These are phyloP conservation scores for Pitangus sulphuratus DNA, from an alignment of 2,797 vertebrate genomes.

Conservation along the genomic window DNA sequence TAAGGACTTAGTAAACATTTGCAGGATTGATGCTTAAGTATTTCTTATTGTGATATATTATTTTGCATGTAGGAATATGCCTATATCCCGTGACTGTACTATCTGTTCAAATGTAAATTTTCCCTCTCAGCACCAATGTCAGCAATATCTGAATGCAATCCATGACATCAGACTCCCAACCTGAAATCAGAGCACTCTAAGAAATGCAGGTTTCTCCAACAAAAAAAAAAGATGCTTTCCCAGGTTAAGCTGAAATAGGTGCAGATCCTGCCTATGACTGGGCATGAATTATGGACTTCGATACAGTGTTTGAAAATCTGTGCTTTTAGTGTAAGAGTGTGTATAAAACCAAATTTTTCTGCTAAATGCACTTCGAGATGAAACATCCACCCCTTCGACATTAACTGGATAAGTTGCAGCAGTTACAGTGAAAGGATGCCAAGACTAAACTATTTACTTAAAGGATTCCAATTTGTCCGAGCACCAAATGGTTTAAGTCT, in stretches of 20 bases:
- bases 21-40: neutral
- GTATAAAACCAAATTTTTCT: conserved; percentile 46
- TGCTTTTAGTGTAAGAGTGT: conserved; percentile 54
- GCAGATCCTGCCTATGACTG: neutral
- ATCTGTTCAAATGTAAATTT: neutral
- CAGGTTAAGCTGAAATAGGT: neutral
- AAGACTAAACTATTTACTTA: conserved; percentile 72
- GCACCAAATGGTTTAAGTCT: conserved; percentile 76
- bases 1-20: neutral
- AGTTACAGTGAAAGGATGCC: conserved; percentile 58
- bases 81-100: neutral
- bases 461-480: conserved; percentile 66
- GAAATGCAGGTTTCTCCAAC: neutral
- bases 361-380: conserved; percentile 24
- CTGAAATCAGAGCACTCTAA: neutral
- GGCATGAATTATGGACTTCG: conserved; percentile 31
- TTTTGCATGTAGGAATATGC: neutral
- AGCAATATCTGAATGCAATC: neutral
- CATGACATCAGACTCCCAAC: neutral
- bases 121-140: neutral
- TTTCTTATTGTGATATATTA: neutral
- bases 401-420: conserved; percentile 64
- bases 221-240: neutral
- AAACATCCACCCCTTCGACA: conserved; percentile 21
- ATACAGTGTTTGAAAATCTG: conserved; percentile 48